phyloP scores from a whole-genome alignment of 2,113 vertebrate species.

The Castor canadensis region DNA sequence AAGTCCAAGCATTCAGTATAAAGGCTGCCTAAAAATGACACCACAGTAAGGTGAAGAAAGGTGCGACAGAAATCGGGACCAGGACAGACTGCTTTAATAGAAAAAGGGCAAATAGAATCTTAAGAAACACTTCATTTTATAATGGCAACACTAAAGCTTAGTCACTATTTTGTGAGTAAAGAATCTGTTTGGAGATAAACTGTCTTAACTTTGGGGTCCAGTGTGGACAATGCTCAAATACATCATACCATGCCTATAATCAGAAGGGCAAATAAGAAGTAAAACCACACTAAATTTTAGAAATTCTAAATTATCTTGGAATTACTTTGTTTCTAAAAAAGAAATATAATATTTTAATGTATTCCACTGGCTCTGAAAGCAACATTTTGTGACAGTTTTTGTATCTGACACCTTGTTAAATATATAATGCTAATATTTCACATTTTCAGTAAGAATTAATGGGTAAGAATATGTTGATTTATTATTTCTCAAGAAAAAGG shows the following conservation, averaged over 20 bases:
- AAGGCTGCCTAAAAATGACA: constrained; percentile 16
- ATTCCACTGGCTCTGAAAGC: constrained; percentile 39
- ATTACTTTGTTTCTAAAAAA: neutral
- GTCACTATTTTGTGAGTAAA: neutral
- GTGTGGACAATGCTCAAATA: neutral
- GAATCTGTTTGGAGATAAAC: neutral
- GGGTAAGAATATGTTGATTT: constrained; percentile 71
- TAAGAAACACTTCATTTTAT: neutral
- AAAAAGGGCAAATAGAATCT: neutral
- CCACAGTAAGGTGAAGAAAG: neutral
- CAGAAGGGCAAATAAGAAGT: neutral
- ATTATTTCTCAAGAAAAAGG: constrained; percentile 76
- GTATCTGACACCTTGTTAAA: constrained; percentile 76
- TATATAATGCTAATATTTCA: constrained; percentile 69
- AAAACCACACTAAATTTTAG: neutral
- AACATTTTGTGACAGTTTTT: constrained; percentile 52
- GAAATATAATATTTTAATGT: neutral
- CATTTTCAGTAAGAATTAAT: constrained; percentile 66
- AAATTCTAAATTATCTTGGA: constrained; percentile 19
- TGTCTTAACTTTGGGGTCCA: neutral
- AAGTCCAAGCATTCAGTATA: constrained; percentile 3
- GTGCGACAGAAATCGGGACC: neutral
- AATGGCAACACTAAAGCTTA: constrained; percentile 33
- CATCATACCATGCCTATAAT: neutral
- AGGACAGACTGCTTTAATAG: neutral